Base-by-base conservation (phyloP, 2,113 vertebrate species). In the Solea senegalensis region DNA sequence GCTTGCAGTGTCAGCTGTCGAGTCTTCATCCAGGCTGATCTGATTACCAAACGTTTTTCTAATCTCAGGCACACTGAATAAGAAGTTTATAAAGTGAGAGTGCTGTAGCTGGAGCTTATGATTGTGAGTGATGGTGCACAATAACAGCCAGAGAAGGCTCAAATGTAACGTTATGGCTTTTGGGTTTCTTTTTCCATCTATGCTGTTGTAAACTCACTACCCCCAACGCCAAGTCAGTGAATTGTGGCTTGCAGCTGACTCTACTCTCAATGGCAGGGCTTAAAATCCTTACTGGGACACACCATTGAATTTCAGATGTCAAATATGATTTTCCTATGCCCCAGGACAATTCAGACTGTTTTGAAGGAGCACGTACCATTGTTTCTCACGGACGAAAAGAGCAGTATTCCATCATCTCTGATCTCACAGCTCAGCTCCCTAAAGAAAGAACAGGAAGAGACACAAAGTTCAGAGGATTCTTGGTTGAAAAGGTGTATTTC, bases 11-110 rank as follows among this genome's bases (percentile, higher is more conserved):
- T 80, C 65, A 60, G 65, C 54, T 16, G 76, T 59, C 58, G 4
- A 39, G 49, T 76, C 77, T 52, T 26, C 26, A 65, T 64, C 39
- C 7, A 4, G 21, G 34, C n/a, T 75, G 34, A 76, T 86, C 80
- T 69, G 57, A 77, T 65, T 76, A 85, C 73, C 61, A 81, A 86
- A 76, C 61, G 27, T 74, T 68, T 69, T 69, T 72, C 16, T 82
- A 60, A 77, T 81, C 62, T 40, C 46, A 65, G 70, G 27, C 70
- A 27, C 39, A 8, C 63, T 56, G 61, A 51, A 69, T 73, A 21
- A 76, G 60, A 41, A 41, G 63, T 72, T 74, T 65, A 65, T 40
- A 65, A 49, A 51, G 54, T 14, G 62, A 72, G 43, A 13, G 62
- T 46, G 34, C 62, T 49, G 9, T 12, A n/a, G 69, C 46, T 48